phyloP scores from a whole-genome alignment of 2,888 invertebrate species.

The Leistus spinibarbis region DNA sequence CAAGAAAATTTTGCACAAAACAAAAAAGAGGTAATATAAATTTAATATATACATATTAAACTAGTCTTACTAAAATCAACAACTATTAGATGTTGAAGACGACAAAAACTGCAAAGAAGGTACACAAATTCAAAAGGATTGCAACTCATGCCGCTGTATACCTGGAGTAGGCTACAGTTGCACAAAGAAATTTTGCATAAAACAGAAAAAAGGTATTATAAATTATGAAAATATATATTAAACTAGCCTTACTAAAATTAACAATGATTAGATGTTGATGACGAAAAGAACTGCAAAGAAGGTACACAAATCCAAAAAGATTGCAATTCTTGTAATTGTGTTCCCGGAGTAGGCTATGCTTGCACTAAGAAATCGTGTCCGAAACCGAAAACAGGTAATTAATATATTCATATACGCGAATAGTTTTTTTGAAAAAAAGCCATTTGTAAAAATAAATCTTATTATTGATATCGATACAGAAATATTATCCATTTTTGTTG shows the following conservation, averaged over 20 bases:
- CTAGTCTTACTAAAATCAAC: too few relatives aligned
- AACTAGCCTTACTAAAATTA: too few relatives aligned
- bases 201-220: conserved; percentile 35
- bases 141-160: conserved; percentile 46
- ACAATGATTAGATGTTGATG: background rate
- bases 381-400: conserved; percentile 36
- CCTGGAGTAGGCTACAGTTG: conserved; percentile 58
- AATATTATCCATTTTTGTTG: too few relatives aligned
- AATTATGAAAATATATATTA: too few relatives aligned
- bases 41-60: too few relatives aligned
- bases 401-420: too few relatives aligned
- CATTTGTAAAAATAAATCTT: too few relatives aligned
- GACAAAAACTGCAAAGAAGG: conserved; percentile 40
- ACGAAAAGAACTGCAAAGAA: conserved; percentile 21
- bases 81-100: background rate
- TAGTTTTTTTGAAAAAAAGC: too few relatives aligned
- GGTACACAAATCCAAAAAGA: conserved; percentile 43
- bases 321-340: conserved; percentile 46
- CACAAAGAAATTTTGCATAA: conserved; percentile 58
- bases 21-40: background rate
- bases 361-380: conserved; percentile 60
- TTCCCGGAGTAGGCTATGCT: conserved; percentile 55
- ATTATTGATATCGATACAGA: too few relatives aligned
- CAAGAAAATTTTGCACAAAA: conserved; percentile 47
- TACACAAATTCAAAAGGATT: conserved; percentile 42